Percentiles rank a stretch among this genome's conserved stretches.
Evolutionary conservation across 2,797 vertebrate species (phyloP).

Genomic region (Xiphophorus birchmanni): DNA sequence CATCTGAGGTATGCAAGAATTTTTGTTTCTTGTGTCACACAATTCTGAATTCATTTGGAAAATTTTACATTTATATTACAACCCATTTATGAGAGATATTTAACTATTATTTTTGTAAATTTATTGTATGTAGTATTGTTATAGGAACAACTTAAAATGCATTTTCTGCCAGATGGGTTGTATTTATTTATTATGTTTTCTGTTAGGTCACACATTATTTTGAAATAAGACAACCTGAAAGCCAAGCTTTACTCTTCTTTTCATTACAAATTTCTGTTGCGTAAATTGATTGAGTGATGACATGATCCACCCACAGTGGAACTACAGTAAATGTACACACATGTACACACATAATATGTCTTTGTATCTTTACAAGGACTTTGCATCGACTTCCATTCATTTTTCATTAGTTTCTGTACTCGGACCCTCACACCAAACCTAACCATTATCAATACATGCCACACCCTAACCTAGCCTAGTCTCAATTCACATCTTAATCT

Average conservation of each 20-base stretch:
- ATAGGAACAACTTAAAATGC: not conserved
- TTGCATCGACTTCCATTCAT: too few relatives aligned
- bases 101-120: not conserved
- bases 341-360: constrained; percentile 1
- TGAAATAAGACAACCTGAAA: constrained; percentile 48
- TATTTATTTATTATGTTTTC: constrained; percentile 1
- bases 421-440: too few relatives aligned
- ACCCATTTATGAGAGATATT: too few relatives aligned
- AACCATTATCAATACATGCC: too few relatives aligned
- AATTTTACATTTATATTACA: not conserved
- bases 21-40: not conserved
- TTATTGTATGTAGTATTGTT: not conserved
- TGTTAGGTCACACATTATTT: constrained; percentile 33
- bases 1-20: not conserved
- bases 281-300: constrained; percentile 64
- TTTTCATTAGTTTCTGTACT: too few relatives aligned
- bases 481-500: too few relatives aligned
- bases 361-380: too few relatives aligned
- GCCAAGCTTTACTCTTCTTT: constrained; percentile 50
- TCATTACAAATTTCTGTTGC: constrained; percentile 35
- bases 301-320: constrained; percentile 27
- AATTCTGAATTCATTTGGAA: not conserved
- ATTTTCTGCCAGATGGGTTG: constrained; percentile 5
- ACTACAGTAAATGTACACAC: constrained; percentile 7
- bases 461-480: too few relatives aligned